Conservation (phyloP, 2,797 vertebrate species). For the Gambelia wislizenii region DNA sequence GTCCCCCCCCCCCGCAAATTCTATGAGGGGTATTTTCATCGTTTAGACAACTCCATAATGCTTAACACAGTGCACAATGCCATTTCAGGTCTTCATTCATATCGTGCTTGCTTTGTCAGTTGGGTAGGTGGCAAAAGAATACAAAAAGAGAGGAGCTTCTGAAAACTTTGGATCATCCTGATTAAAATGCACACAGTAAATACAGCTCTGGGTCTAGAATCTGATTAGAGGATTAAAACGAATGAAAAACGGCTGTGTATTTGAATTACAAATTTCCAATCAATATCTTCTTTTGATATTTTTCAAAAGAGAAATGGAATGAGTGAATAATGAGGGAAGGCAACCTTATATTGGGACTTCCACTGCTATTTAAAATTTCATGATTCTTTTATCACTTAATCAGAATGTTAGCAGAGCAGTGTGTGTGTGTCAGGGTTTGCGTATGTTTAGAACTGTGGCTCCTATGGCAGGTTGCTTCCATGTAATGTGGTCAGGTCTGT, state of each 20-base stretch:
- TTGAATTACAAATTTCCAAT: conserved; percentile 74
- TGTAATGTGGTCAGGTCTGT: neutral
- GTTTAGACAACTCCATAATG: conserved; percentile 36
- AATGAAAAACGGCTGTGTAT: conserved; percentile 64
- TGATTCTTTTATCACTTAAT: conserved; percentile 43
- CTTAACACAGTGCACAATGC: conserved; percentile 42
- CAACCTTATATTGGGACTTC: conserved; percentile 35
- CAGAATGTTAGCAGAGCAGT: neutral
- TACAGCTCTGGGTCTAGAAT: conserved; percentile 74
- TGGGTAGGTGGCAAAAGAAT: conserved; percentile 53
- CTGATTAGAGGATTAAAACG: conserved; percentile 82
- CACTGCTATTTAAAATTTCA: conserved; percentile 42
- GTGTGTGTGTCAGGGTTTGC: neutral
- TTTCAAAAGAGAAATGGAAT: conserved; percentile 48
- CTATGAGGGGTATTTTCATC: too few species aligned
- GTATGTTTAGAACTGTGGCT: neutral
- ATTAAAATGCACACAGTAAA: conserved; percentile 79
- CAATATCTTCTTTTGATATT: conserved; percentile 72
- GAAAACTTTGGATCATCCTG: conserved; percentile 69
- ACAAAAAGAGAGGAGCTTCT: conserved; percentile 57
- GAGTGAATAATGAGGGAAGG: conserved; percentile 61
- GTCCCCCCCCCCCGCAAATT: too few species aligned
- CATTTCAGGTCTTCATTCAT: conserved; percentile 60
- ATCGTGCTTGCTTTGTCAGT: conserved; percentile 51
- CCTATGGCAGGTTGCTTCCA: neutral